Conservation (phyloP, 2,888 invertebrate genomes). For the Phrixothrix hirtus region DNA sequence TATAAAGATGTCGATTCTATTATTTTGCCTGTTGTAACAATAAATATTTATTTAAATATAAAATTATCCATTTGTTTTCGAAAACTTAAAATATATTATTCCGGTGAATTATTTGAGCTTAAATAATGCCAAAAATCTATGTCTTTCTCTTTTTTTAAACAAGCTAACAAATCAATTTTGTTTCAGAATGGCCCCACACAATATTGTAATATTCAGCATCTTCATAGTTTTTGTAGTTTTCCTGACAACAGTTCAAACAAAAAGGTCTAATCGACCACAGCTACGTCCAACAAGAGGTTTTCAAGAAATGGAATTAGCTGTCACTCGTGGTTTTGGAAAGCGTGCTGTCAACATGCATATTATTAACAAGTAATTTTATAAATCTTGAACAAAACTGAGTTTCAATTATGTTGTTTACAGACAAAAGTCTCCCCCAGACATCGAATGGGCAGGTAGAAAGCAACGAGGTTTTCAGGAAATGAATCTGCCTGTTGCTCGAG, state of each 20-base stretch:
- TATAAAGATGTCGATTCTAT: too few species aligned
- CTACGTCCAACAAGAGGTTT: slow-evolving; percentile 66
- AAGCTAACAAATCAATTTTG: background rate
- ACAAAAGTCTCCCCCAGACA: slow-evolving; percentile 19
- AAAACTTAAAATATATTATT: too few species aligned
- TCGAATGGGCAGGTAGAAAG: slow-evolving; percentile 10
- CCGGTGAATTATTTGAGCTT: too few species aligned
- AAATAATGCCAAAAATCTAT: too few species aligned
- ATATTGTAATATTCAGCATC: slow-evolving; percentile 39
- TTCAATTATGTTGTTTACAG: too few species aligned
- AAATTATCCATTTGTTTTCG: too few species aligned
- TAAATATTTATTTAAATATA: too few species aligned
- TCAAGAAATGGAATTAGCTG: slow-evolving; percentile 65
- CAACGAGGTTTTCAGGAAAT: slow-evolving; percentile 65
- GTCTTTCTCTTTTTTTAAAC: too few species aligned
- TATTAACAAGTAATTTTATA: slow-evolving; percentile 38
- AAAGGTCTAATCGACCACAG: slow-evolving; percentile 58
- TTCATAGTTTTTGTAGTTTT: slow-evolving; percentile 41
- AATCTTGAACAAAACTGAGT: too few species aligned
- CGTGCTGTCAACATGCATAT: slow-evolving; percentile 56
- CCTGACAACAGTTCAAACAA: slow-evolving; percentile 42
- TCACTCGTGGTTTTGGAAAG: slow-evolving; percentile 69
- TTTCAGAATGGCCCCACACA: slow-evolving; percentile 38
- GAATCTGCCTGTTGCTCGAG: slow-evolving; percentile 65
- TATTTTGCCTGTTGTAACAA: too few species aligned